Conservation (phyloP, 2,797 vertebrate genomes). For the Chiroxiphia lanceolata region DNA sequence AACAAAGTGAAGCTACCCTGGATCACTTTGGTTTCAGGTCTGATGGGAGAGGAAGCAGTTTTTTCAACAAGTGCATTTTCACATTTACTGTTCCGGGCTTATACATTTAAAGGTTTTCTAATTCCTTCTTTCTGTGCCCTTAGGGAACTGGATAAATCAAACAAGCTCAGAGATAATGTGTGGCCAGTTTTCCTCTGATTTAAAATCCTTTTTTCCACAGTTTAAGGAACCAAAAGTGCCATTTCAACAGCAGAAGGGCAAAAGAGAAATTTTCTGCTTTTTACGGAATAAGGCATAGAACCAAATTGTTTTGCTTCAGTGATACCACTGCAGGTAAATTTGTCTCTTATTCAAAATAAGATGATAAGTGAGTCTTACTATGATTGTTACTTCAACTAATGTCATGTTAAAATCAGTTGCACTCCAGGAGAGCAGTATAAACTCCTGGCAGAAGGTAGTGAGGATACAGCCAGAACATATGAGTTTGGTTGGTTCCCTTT, state of each 20-base stretch:
- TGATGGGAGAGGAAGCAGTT: neutral
- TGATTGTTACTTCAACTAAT: neutral
- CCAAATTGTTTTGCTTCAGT: neutral
- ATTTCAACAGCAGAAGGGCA: constrained; percentile 13
- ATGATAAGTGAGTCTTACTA: neutral
- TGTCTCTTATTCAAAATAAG: neutral
- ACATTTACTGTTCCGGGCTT: neutral
- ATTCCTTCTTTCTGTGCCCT: neutral
- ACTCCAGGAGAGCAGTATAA: neutral
- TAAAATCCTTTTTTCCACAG: neutral
- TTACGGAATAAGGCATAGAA: constrained; percentile 2
- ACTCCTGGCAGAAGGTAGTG: neutral
- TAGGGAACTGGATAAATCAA: neutral
- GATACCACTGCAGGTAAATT: neutral
- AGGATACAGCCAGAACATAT: neutral
- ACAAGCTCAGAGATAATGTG: neutral
- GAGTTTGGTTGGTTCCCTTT: neutral
- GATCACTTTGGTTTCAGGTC: neutral
- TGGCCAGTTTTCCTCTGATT: neutral
- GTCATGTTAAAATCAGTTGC: neutral
- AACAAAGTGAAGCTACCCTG: neutral
- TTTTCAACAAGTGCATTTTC: constrained; percentile 29
- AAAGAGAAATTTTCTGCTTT: neutral
- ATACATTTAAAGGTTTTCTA: neutral
- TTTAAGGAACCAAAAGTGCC: constrained; percentile 47